These are phyloP conservation scores for Eurypyga helias DNA, from an alignment of 2,113 vertebrate species.

Conservation along the genomic window DNA sequence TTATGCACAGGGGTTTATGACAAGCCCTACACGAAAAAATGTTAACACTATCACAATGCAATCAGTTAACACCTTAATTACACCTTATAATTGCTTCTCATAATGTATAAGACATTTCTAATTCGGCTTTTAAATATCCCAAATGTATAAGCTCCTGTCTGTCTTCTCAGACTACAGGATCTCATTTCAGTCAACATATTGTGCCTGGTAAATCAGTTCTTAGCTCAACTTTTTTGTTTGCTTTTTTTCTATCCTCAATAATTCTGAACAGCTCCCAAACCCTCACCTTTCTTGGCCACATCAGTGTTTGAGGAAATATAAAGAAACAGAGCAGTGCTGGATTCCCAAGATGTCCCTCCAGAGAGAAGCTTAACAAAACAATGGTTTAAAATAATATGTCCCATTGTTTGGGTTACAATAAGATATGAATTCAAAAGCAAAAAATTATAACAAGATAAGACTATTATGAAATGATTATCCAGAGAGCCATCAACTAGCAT, in stretches of 20 bases:
- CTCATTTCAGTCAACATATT: neutral
- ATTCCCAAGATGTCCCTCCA: conserved; percentile 21
- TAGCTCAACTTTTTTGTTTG: neutral
- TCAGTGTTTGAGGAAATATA: neutral
- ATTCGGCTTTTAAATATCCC: neutral
- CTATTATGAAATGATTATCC: conserved; percentile 51
- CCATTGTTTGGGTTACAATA: conserved; percentile 52
- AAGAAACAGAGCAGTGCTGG: conserved; percentile 15
- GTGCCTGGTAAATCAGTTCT: neutral
- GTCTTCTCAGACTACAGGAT: neutral
- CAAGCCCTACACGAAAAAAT: neutral
- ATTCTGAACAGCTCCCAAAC: neutral
- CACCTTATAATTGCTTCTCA: neutral
- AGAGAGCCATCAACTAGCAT: conserved; percentile 52
- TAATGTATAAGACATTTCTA: neutral
- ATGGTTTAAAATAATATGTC: conserved; percentile 38
- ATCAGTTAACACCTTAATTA: conserved; percentile 23
- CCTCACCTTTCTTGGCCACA: neutral
- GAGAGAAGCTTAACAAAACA: conserved; percentile 46
- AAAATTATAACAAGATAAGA: conserved; percentile 43
- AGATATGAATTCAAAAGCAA: conserved; percentile 62
- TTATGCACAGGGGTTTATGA: neutral
- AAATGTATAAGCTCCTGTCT: neutral
- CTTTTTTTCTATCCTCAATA: neutral
- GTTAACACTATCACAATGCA: neutral